Evolutionary conservation across 1,140 invertebrate genomes (phyloP).

Genomic region (Cepaea nemoralis): DNA sequence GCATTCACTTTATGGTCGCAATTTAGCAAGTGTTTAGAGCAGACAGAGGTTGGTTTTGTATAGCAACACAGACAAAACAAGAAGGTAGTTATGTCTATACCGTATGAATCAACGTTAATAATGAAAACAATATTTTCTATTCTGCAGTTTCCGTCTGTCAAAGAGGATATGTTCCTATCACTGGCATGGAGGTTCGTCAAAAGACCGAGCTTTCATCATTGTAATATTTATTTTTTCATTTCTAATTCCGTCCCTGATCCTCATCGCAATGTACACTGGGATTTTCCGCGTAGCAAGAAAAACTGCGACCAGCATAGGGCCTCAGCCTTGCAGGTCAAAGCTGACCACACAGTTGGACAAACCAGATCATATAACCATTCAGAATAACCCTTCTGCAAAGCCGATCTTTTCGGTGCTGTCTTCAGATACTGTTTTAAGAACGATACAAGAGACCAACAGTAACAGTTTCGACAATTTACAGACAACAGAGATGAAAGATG

Average conservation of each 20-base stretch:
- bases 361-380: neutral
- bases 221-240: slow-evolving; percentile 32
- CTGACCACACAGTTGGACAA: neutral
- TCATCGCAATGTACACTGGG: slow-evolving; percentile 40
- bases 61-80: too few species aligned
- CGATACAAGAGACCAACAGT: neutral
- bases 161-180: slow-evolving; percentile 36
- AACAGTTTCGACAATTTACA: neutral
- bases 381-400: neutral
- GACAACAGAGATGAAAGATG: neutral
- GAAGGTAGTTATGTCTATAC: too few species aligned
- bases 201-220: slow-evolving; percentile 13
- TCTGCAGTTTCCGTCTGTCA: slow-evolving; percentile 1
- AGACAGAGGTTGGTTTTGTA: too few species aligned
- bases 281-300: slow-evolving; percentile 43
- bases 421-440: neutral
- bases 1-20: too few species aligned
- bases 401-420: neutral
- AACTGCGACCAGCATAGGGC: slow-evolving; percentile 32
- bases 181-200: slow-evolving; percentile 10
- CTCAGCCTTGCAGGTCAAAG: neutral
- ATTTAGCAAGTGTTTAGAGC: too few species aligned
- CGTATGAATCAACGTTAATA: neutral
- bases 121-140: neutral
- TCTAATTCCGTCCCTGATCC: slow-evolving; percentile 38